These are phyloP conservation scores for Myodes glareolus DNA, from an alignment of 2,113 vertebrate genomes.

Conservation along the genomic window DNA sequence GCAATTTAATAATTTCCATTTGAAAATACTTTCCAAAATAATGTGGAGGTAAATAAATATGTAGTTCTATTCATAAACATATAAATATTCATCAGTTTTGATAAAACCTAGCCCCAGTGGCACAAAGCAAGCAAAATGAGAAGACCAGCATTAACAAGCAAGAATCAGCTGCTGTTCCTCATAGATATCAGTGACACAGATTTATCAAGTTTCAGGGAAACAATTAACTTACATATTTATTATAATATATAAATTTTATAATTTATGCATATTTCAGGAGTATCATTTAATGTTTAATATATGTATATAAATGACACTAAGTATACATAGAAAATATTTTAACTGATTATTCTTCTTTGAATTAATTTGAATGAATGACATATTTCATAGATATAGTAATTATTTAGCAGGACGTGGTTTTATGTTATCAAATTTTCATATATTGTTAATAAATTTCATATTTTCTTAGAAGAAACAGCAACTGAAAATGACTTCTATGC, in stretches of 20 bases:
- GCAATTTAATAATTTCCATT: neutral
- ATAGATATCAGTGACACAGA: neutral
- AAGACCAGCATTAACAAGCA: neutral
- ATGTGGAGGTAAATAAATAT: neutral
- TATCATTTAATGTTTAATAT: neutral
- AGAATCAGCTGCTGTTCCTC: neutral
- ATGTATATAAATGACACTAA: neutral
- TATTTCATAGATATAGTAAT: conserved; percentile 30
- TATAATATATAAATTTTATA: neutral
- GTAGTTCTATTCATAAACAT: conserved; percentile 38
- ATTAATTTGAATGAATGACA: conserved; percentile 3
- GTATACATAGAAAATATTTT: conserved; percentile 11
- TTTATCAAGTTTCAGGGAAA: neutral
- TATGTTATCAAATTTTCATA: conserved; percentile 60
- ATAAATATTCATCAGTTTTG: conserved; percentile 7
- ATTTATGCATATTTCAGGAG: neutral
- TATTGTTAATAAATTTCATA: conserved; percentile 71
- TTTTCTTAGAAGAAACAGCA: conserved; percentile 61
- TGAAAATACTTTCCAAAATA: conserved; percentile 4
- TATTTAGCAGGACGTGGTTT: conserved; percentile 62
- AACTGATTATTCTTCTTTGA: conserved; percentile 38
- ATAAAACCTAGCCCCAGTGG: neutral
- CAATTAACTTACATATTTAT: neutral
- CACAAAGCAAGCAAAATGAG: neutral
- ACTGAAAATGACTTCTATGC: conserved; percentile 28